phyloP scores from a whole-genome alignment of 2,888 invertebrate genomes.

The Caenorhabditis afra region DNA sequence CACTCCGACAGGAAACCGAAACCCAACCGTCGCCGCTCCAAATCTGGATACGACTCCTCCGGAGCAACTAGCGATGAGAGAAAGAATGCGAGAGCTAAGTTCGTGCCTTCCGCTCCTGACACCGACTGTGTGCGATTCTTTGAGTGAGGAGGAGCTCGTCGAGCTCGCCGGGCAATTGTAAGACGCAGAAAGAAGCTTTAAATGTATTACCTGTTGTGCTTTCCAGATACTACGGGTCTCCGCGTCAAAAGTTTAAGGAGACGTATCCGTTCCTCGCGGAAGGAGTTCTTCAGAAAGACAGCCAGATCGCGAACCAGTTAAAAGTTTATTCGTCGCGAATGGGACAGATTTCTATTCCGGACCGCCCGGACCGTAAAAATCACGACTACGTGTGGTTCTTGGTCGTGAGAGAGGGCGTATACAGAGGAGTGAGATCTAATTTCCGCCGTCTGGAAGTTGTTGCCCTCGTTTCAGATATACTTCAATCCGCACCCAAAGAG shows the following conservation, averaged over 20 bases:
- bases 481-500: constrained; percentile 24
- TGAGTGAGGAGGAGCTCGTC: no score
- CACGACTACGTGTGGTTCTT: constrained; percentile 37
- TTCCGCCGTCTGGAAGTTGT: background rate
- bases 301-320: background rate
- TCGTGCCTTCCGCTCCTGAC: no score
- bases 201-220: no score
- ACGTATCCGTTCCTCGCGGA: constrained; percentile 27
- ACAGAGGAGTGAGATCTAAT: constrained; percentile 7
- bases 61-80: no score
- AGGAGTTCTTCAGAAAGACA: constrained; percentile 33
- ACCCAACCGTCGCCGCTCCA: background rate
- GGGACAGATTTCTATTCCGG: constrained; percentile 13
- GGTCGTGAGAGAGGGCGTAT: constrained; percentile 10
- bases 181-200: no score
- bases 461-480: constrained; percentile 12
- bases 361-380: background rate
- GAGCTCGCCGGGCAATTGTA: no score
- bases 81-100: no score
- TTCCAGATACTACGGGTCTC: constrained; percentile 23
- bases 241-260: constrained; percentile 25
- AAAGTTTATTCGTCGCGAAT: constrained; percentile 30
- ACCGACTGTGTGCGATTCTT: no score
- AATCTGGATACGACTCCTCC: background rate
- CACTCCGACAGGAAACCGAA: background rate